Evolutionary conservation across 1,140 invertebrate genomes (phyloP), one percentile per base, ranked within the genome.

Genomic region (Dendrolimus punctatus): DNA sequence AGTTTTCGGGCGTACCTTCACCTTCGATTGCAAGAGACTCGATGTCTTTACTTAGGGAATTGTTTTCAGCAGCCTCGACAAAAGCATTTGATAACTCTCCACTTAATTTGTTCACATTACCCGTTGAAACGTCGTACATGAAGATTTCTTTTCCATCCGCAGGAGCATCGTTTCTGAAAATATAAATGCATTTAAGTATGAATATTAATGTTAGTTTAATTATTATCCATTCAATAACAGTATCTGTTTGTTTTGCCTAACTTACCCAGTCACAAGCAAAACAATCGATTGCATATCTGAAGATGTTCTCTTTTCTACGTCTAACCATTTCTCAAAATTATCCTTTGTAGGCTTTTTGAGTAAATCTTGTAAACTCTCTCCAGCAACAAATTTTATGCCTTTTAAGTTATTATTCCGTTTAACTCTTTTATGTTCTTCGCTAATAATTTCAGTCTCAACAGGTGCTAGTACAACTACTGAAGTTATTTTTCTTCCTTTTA

Each of bases 391-490:
- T 73, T 90, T 90, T 6, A 92, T 88, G 63, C 90, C 89, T 73
- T 89, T 89, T 58, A 86, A 74, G 53, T 72, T 76, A 51, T 87
- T 89, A 57, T 69, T 79, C 58, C 88, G 72, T 55, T 89, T 84
- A 36, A 76, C 60, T 62, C 89, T 72, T 46, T 61, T 63, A 49
- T 84, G 81, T 37, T 87, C 80, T 6, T 62, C 79, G 23, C 80
- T 80, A 58, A 86, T 58, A 57, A 88, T 87, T 64, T 90, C 90
- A 64, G 92, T 91, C 71, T 93, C 90, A 4, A 95, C 92, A 0
- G 94, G 94, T 2, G 94, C 94, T 51, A 95, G 76, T 5, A 95
- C 93, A 4, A 95, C 94, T 4, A 95, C 94, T 64, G 93, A 95
- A 2, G 93, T 92, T 5, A 95, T 92, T 71, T 90, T 91, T 65